A percentile compares a stretch with the other conserved stretches of the same genome.
These are phyloP conservation scores for Furnarius figulus DNA, from an alignment of 2,113 vertebrate genomes.

Conservation along the genomic window DNA sequence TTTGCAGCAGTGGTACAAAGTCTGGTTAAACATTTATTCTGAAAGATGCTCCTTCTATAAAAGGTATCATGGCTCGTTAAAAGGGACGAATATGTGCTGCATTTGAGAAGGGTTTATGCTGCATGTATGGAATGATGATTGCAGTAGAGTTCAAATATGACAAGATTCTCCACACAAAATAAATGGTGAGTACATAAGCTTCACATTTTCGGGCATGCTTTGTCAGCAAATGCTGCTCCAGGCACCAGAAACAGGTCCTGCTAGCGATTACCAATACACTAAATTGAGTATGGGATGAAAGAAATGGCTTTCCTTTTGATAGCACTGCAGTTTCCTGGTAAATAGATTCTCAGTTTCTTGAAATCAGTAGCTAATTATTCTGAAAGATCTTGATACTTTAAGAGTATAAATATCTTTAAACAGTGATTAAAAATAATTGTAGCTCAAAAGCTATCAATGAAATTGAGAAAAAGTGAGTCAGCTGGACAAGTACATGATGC, in stretches of 20 bases:
- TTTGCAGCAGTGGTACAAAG: not conserved
- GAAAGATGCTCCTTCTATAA: not conserved
- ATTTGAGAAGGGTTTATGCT: not conserved
- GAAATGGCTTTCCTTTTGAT: not conserved
- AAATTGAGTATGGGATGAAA: not conserved
- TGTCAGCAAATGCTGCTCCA: not conserved
- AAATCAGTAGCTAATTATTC: not conserved
- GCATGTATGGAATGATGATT: not conserved
- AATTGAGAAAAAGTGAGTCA: not conserved
- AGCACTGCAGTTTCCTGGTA: not conserved
- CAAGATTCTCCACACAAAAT: not conserved
- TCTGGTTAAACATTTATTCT: not conserved
- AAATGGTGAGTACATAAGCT: not conserved
- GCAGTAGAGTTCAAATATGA: not conserved
- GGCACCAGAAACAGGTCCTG: not conserved
- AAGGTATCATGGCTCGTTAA: not conserved
- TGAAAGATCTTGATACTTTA: conserved; percentile 1
- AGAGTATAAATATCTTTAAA: conserved; percentile 29
- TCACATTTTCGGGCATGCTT: not conserved
- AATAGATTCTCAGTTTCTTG: not conserved
- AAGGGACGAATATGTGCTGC: not conserved
- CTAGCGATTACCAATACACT: not conserved
- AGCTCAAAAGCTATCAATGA: not conserved
- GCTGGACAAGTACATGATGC: not conserved
- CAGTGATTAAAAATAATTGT: conserved; percentile 28